Evolutionary conservation across 2,113 vertebrate species (phyloP).

Genomic region (Probosciger aterrimus): DNA sequence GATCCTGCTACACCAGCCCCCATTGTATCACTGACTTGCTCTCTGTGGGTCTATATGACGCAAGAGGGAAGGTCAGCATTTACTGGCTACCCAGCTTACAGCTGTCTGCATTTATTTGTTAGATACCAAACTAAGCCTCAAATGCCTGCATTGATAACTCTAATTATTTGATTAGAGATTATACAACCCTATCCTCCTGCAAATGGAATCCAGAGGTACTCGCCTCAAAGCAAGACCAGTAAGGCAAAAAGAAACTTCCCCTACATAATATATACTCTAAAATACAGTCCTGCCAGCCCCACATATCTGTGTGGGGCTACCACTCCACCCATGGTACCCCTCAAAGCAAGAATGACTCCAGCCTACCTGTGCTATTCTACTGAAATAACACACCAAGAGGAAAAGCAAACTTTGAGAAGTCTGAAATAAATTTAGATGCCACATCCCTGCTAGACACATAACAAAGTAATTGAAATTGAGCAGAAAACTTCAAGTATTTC

Average conservation of each 20-base stretch:
- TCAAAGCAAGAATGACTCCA: not conserved
- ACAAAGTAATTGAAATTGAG: not conserved
- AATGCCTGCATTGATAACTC: not conserved
- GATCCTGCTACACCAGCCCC: not conserved
- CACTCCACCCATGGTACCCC: rapidly evolving
- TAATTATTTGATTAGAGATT: not conserved
- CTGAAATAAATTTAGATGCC: not conserved
- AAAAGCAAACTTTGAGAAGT: not conserved
- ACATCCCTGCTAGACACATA: not conserved
- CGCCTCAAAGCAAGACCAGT: too few relatives aligned
- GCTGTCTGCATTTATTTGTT: not conserved
- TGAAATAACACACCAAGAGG: not conserved
- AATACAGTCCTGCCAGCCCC: not conserved
- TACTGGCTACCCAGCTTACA: rapidly evolving
- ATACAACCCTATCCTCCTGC: not conserved
- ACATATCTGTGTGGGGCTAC: rapidly evolving
- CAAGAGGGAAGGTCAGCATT: not conserved
- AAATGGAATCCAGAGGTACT: not conserved
- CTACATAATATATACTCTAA: not conserved
- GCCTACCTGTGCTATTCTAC: not conserved
- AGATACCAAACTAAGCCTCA: not conserved
- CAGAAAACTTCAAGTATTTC: not conserved
- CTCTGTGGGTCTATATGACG: rapidly evolving
- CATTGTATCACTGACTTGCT: too few relatives aligned
- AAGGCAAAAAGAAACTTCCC: not conserved